Evolutionary conservation across 2,888 invertebrate species (phyloP), one percentile per base, ranked within the genome.

Genomic region (Cephus runcator): DNA sequence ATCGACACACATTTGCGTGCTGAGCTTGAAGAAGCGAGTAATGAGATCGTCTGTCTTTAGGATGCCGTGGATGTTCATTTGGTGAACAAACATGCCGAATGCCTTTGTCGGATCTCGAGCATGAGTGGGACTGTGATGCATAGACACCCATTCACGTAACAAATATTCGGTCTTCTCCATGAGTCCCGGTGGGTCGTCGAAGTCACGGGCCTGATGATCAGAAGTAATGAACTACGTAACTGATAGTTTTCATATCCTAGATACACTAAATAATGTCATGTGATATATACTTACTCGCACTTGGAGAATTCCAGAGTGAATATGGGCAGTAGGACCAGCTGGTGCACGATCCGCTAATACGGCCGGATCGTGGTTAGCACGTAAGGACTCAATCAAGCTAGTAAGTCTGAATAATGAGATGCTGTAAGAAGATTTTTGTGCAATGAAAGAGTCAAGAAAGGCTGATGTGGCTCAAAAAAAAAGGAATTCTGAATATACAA

Each of bases 21-120:
- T 98, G 81, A 99, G 95, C 73, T 99, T 95, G 93, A 99, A 99
- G 93, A 99, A 99, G 79, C 99, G 93, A 0, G 98, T 98, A 81
- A 99, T 98, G 88, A 98, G 94, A 89, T 99, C 99, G 90, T 99
- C 99, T 0, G 98, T 98, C 92, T 99, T 99, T 76, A 99, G 93
- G 80, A 99, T 98, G 6, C 99, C 98, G 86, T 97, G 97, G 87
- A 97, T 94, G 91, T 98, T 98, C 98, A 99, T 98, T 92, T 98
- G 97, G 88, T 97, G 97, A 4, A 99, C 98, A 92, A 99, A 99
- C 84, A 97, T 93, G 82, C 97, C 96, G 92, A 99, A 98, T 69
- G 98, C 97, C 92, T 98, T 98, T 0, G 96, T 95, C 0, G 97
- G 95, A 89, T 97, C 97, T 71, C 97, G 95, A 76, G 96, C 96